Percentiles rank a stretch among this genome's conserved stretches.
Conservation (phyloP, 1,140 invertebrate species). For the Macrotrachela quadricornifera region DNA sequence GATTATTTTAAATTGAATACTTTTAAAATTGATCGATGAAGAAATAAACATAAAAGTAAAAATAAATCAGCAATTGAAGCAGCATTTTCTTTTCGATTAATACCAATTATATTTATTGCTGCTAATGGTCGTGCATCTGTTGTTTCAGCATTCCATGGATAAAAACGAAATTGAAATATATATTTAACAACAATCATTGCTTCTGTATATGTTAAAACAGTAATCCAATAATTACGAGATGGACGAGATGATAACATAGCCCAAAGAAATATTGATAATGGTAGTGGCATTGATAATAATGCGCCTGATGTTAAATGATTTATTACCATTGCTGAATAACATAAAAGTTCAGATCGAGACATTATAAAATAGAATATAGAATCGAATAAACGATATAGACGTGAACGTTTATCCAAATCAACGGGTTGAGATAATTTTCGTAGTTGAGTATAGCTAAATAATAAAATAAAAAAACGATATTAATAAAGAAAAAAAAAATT, state of each 20-base stretch:
- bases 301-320: conserved; percentile 81
- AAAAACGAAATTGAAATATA: conserved; percentile 80
- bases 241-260: conserved; percentile 86
- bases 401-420: not conserved
- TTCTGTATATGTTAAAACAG: conserved; percentile 90
- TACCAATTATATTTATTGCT: conserved; percentile 63
- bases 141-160: conserved; percentile 30
- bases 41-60: conserved; percentile 71
- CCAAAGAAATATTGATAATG: conserved; percentile 81
- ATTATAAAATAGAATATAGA: conserved; percentile 32
- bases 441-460: too few relatives aligned
- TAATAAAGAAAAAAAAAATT: too few relatives aligned
- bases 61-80: conserved; percentile 78
- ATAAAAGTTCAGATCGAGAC: conserved; percentile 76
- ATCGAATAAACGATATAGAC: not conserved
- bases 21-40: conserved; percentile 60
- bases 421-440: too few relatives aligned
- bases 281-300: conserved; percentile 71
- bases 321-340: conserved; percentile 81
- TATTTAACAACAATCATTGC: conserved; percentile 85
- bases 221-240: conserved; percentile 90
- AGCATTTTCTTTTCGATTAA: conserved; percentile 47
- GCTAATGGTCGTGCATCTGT: conserved; percentile 34
- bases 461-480: too few relatives aligned
- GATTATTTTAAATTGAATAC: conserved; percentile 12